phyloP scores from a whole-genome alignment of 2,113 vertebrate genomes.

The Gobiocypris rarus region DNA sequence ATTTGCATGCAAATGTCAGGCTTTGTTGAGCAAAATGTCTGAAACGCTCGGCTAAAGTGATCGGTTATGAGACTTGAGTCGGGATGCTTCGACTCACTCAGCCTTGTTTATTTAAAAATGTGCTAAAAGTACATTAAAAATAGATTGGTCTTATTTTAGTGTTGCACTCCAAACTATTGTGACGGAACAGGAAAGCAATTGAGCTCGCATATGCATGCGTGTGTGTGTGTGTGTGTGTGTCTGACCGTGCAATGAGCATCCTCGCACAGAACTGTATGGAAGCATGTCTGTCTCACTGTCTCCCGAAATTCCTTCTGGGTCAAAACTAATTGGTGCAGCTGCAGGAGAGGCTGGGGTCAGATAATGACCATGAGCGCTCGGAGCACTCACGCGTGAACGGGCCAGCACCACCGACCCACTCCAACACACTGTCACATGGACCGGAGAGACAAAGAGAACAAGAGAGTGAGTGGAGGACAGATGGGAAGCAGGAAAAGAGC shows the following conservation, averaged over 20 bases:
- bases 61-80: not conserved
- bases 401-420: conserved; percentile 49
- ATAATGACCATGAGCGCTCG: conserved; percentile 58
- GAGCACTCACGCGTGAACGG: conserved; percentile 45
- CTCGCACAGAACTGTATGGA: conserved; percentile 24
- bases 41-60: not conserved
- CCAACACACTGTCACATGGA: conserved; percentile 38
- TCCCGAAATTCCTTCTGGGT: conserved; percentile 58
- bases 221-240: not conserved
- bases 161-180: not conserved
- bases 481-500: conserved; percentile 19
- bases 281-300: conserved; percentile 39
- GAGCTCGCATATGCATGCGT: not conserved
- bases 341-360: conserved; percentile 43
- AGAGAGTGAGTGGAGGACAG: conserved; percentile 23
- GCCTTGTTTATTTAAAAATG: not conserved
- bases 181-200: not conserved
- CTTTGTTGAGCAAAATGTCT: not conserved
- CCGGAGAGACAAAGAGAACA: conserved; percentile 45
- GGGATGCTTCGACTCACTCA: not conserved
- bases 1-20: not conserved
- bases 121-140: not conserved
- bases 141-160: not conserved
- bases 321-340: conserved; percentile 58
- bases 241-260: conserved; percentile 5